Evolutionary conservation across 2,797 vertebrate genomes (phyloP).

Genomic region (Hypotaenidia okinawae): DNA sequence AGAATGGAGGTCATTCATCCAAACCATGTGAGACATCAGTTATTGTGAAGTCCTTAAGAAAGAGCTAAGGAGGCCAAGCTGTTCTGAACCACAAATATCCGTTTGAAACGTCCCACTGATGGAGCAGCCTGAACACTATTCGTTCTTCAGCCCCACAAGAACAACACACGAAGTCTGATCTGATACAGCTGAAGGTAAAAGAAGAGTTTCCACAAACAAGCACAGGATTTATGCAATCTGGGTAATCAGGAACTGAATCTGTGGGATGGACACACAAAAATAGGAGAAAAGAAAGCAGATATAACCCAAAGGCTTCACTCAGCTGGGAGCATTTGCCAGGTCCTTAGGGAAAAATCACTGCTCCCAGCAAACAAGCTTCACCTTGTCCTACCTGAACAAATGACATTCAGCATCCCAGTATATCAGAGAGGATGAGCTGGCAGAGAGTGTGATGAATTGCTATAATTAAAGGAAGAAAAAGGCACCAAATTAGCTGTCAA

Average conservation of each 20-base stretch:
- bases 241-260: neutral
- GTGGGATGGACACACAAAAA: neutral
- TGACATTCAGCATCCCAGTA: neutral
- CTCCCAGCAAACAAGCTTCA: constrained; percentile 5
- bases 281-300: neutral
- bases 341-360: neutral
- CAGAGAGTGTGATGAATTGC: neutral
- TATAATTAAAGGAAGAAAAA: constrained; percentile 21
- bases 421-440: neutral
- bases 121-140: neutral
- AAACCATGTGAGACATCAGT: neutral
- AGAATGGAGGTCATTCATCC: neutral
- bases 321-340: neutral
- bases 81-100: neutral
- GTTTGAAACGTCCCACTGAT: neutral
- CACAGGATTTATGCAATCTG: neutral
- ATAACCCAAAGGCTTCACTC: neutral
- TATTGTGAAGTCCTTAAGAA: neutral
- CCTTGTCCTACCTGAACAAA: constrained; percentile 28
- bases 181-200: neutral
- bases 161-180: neutral
- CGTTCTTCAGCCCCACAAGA: neutral
- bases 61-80: neutral
- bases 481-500: constrained; percentile 7
- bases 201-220: neutral